These are phyloP conservation scores for Murina feae DNA, from an alignment of 2,113 vertebrate species.

Conservation along the genomic window DNA sequence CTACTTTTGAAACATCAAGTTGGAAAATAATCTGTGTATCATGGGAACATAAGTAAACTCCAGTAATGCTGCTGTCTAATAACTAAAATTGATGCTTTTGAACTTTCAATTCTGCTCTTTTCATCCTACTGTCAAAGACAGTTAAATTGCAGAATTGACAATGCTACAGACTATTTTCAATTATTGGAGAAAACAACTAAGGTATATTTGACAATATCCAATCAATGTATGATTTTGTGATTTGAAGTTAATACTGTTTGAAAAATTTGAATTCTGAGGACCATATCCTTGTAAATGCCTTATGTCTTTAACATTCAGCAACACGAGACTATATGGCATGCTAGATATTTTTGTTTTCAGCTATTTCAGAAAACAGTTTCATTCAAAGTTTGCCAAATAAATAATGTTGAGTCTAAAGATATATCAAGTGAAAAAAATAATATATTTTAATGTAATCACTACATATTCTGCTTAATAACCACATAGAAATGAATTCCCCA, in stretches of 20 bases:
- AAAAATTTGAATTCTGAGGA: conserved; percentile 6
- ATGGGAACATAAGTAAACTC: neutral
- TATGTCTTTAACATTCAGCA: neutral
- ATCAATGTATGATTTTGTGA: neutral
- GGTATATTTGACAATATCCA: neutral
- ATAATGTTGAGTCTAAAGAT: neutral
- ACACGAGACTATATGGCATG: neutral
- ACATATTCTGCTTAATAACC: neutral
- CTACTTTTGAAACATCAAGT: neutral
- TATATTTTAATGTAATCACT: neutral
- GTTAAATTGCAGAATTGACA: neutral
- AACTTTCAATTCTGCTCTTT: neutral
- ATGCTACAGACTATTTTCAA: neutral
- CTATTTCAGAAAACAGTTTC: conserved; percentile 7
- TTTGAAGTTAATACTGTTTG: neutral
- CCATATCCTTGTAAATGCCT: neutral
- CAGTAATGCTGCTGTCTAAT: neutral
- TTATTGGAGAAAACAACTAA: neutral
- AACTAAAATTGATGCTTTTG: neutral
- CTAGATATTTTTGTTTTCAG: conserved; percentile 15
- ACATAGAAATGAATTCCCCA: neutral
- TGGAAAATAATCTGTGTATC: neutral
- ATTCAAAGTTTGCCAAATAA: neutral
- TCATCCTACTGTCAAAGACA: neutral
- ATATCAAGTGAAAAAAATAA: conserved; percentile 13